Conservation (phyloP, 2,797 vertebrate genomes). For the Oryzias sinensis region DNA sequence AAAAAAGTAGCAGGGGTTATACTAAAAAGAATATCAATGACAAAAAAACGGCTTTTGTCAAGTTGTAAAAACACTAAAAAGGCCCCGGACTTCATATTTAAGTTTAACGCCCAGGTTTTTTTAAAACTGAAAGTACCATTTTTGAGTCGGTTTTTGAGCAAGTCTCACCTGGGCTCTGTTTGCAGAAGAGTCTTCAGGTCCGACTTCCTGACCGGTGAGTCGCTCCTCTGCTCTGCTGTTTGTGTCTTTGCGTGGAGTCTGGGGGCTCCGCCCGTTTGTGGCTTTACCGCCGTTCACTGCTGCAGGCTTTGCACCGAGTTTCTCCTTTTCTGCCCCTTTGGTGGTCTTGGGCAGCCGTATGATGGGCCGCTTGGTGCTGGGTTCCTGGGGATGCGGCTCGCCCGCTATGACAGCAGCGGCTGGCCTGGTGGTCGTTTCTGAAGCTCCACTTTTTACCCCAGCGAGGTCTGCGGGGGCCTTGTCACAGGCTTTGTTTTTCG, state of each 20-base stretch:
- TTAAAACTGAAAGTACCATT: no score
- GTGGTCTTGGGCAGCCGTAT: conserved; percentile 39
- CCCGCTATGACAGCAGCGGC: conserved; percentile 1
- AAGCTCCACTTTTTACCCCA: conserved; percentile 48
- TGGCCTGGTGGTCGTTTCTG: conserved; percentile 17
- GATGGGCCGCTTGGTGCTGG: conserved; percentile 58
- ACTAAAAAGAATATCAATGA: no score
- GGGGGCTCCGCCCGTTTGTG: conserved; percentile 28
- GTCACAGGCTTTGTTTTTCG: conserved; percentile 78
- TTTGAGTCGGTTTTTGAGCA: background rate
- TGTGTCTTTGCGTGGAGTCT: conserved; percentile 24
- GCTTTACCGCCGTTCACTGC: conserved; percentile 36
- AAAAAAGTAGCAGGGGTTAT: no score
- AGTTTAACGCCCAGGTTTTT: no score
- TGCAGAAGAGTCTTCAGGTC: background rate
- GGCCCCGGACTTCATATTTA: no score
- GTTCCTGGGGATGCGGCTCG: conserved; percentile 54
- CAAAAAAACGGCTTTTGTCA: no score
- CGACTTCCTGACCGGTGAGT: conserved; percentile 27
- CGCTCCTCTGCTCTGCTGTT: conserved; percentile 41
- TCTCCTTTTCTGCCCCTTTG: conserved; percentile 38
- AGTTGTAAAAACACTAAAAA: no score
- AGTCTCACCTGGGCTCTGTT: background rate
- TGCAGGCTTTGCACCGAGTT: conserved; percentile 26
- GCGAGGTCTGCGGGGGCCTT: conserved; percentile 34